Evolutionary conservation across 1,140 invertebrate species (phyloP).

Genomic region (Achroia grisella): DNA sequence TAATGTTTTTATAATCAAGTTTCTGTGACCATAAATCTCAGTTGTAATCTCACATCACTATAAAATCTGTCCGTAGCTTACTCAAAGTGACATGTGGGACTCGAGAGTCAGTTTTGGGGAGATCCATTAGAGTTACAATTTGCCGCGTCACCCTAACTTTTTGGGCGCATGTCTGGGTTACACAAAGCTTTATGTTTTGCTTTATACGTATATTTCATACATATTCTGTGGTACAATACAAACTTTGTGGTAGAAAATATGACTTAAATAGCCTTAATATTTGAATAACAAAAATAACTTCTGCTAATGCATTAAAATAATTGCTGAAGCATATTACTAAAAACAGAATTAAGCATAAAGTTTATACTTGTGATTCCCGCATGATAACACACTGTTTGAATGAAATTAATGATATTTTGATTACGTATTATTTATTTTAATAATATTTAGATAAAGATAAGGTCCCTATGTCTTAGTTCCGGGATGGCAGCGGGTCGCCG

Average conservation of each 20-base stretch:
- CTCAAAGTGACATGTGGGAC: slow-evolving; percentile 28
- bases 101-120: slow-evolving; percentile 6
- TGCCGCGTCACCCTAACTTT: slow-evolving; percentile 55
- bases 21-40: slow-evolving; percentile 8
- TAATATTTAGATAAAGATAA: slow-evolving; percentile 10
- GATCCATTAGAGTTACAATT: slow-evolving; percentile 54
- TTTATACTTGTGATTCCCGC: slow-evolving; percentile 21
- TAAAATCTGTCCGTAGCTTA: slow-evolving; percentile 19
- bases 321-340: no score
- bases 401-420: slow-evolving; percentile 56
- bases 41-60: not conserved
- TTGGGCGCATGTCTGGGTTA: not conserved
- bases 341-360: slow-evolving; percentile 16
- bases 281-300: no score
- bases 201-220: no score
- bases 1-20: slow-evolving; percentile 6
- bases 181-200: no score
- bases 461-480: slow-evolving; percentile 51
- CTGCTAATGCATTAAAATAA: no score
- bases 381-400: slow-evolving; percentile 42
- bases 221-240: no score
- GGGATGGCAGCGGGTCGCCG: slow-evolving; percentile 35
- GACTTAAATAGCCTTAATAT: no score
- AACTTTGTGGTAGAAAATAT: no score
- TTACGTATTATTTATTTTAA: slow-evolving; percentile 44